These are phyloP conservation scores for Clarias fuscus DNA, from an alignment of 2,797 vertebrate species.

Conservation along the genomic window DNA sequence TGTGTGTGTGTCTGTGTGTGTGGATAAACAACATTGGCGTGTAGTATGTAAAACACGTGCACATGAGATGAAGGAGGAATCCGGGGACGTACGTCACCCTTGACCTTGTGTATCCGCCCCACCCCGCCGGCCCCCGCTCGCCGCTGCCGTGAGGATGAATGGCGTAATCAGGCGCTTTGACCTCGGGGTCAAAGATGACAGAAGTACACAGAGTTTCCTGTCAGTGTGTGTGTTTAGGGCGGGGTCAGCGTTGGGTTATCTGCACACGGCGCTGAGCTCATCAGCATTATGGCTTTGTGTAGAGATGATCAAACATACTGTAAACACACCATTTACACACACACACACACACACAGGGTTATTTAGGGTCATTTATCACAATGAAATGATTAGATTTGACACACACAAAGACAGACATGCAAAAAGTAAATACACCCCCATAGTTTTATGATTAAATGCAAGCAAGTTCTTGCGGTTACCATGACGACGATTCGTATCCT, in stretches of 20 bases:
- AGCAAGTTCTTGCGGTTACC: too few species aligned
- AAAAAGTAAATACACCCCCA: too few species aligned
- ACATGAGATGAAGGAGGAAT: conserved; percentile 52
- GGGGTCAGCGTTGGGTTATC: conserved; percentile 45
- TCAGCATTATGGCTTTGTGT: background rate
- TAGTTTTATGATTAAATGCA: too few species aligned
- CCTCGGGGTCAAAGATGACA: conserved; percentile 63
- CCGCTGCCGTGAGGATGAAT: conserved; percentile 53
- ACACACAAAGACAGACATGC: background rate
- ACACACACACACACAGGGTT: background rate
- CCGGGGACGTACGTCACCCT: conserved; percentile 65
- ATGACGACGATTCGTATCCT: too few species aligned
- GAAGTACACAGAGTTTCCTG: conserved; percentile 25
- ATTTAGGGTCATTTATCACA: background rate
- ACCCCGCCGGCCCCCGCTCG: background rate
- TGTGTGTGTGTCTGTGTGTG: background rate
- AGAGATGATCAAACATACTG: conserved; percentile 17
- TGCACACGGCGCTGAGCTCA: conserved; percentile 2
- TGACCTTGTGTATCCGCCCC: conserved; percentile 65
- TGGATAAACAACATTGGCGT: conserved; percentile 16
- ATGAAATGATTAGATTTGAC: background rate
- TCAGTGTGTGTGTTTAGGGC: conserved; percentile 27
- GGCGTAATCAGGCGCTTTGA: conserved; percentile 69
- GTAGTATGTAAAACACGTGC: conserved; percentile 60
- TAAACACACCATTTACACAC: background rate